These are phyloP conservation scores for Aplocera efformata DNA, from an alignment of 2,888 invertebrate species.

Conservation along the genomic window DNA sequence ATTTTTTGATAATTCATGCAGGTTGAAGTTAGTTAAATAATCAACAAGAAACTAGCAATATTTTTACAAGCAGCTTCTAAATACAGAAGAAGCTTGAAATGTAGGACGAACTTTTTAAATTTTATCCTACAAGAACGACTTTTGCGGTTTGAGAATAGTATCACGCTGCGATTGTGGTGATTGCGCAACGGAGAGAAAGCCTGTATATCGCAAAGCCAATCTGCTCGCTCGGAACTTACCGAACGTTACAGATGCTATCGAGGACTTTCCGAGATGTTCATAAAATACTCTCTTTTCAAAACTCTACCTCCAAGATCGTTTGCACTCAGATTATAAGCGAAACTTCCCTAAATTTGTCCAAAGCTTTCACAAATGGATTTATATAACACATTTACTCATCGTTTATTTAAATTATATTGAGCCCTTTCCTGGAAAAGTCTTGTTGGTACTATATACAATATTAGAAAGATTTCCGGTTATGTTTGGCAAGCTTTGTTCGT, in stretches of 20 bases:
- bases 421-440: too few relatives aligned
- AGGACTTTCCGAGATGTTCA: constrained; percentile 10
- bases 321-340: neutral
- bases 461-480: constrained; percentile 22
- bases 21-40: too few relatives aligned
- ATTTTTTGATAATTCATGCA: too few relatives aligned
- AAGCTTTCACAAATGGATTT: too few relatives aligned
- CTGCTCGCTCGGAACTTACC: constrained; percentile 15
- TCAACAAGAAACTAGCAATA: too few relatives aligned
- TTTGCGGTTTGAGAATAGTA: constrained; percentile 25
- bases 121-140: constrained; percentile 22
- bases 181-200: constrained; percentile 23
- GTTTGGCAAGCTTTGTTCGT: constrained; percentile 14
- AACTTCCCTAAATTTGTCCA: too few relatives aligned
- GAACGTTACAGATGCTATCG: constrained; percentile 24
- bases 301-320: constrained; percentile 3
- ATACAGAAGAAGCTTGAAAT: constrained; percentile 10
- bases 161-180: constrained; percentile 25
- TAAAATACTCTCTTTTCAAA: constrained; percentile 8
- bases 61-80: neutral
- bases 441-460: constrained; percentile 16
- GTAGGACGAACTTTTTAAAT: constrained; percentile 15
- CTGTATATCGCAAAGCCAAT: constrained; percentile 23
- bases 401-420: too few relatives aligned
- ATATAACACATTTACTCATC: too few relatives aligned